Conservation (phyloP, 2,113 vertebrate species). For the Numenius arquata region DNA sequence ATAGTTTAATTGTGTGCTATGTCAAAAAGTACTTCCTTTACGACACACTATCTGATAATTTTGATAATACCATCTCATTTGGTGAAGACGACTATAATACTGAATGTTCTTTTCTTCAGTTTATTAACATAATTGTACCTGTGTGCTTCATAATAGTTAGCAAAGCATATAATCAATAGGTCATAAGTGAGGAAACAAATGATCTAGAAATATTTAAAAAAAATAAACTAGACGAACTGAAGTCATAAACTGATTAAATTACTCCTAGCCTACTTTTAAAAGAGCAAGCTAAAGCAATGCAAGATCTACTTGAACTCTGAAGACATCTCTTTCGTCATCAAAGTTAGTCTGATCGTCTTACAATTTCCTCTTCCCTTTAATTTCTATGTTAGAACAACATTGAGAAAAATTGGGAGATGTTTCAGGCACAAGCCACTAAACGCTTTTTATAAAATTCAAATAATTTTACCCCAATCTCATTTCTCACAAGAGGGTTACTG, state of each 20-base stretch:
- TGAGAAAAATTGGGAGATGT: background rate
- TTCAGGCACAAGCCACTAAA: background rate
- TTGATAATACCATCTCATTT: constrained; percentile 25
- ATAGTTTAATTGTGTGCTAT: background rate
- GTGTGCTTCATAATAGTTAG: background rate
- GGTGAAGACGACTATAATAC: background rate
- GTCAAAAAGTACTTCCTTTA: constrained; percentile 38
- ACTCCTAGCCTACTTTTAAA: background rate
- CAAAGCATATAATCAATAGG: background rate
- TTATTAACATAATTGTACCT: background rate
- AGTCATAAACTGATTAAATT: background rate
- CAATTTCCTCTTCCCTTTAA: background rate
- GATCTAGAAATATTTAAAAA: background rate
- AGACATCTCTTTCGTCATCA: background rate
- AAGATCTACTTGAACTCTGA: background rate
- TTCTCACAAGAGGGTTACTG: background rate
- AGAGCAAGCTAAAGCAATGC: background rate
- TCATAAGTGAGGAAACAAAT: background rate
- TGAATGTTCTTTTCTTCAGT: background rate
- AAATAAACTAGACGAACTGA: background rate
- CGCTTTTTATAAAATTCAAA: background rate
- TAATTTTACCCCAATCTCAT: background rate
- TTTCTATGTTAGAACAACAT: background rate
- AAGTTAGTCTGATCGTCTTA: background rate
- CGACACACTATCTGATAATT: constrained; percentile 5